Evolutionary conservation across 1,140 invertebrate genomes (phyloP).

Genomic region (Panonychus citri): DNA sequence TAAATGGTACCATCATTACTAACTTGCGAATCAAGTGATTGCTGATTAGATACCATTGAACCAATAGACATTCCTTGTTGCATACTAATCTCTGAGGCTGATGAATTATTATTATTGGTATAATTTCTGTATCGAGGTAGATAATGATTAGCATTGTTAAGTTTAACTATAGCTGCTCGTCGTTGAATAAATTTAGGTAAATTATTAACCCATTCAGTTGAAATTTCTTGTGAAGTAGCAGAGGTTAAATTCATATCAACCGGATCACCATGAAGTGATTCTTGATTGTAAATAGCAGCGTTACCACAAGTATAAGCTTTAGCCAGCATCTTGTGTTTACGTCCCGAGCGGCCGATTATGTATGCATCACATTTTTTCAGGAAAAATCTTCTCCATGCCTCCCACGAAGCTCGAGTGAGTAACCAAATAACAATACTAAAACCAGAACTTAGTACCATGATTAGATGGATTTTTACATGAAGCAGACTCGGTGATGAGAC

Average conservation of each 20-base stretch:
- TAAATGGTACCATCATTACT: constrained; percentile 11
- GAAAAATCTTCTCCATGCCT: constrained; percentile 58
- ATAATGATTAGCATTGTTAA: constrained; percentile 1
- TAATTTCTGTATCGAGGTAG: not conserved
- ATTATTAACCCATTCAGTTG: constrained; percentile 62
- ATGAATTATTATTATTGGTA: constrained; percentile 12
- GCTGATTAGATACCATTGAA: constrained; percentile 27
- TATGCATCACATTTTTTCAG: constrained; percentile 35
- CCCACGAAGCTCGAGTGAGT: constrained; percentile 55
- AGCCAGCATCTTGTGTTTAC: constrained; percentile 72
- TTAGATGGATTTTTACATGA: constrained; percentile 50
- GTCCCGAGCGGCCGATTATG: constrained; percentile 29
- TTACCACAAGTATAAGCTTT: constrained; percentile 14
- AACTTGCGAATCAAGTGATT: constrained; percentile 31
- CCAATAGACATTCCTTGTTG: constrained; percentile 6
- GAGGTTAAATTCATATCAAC: constrained; percentile 49
- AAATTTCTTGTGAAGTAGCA: constrained; percentile 33
- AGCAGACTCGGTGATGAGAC: constrained; percentile 44
- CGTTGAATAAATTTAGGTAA: constrained; percentile 59
- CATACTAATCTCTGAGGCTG: constrained; percentile 14
- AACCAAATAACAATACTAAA: constrained; percentile 78
- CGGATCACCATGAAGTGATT: constrained; percentile 20
- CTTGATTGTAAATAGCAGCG: not conserved
- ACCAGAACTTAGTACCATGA: constrained; percentile 54
- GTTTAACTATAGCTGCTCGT: constrained; percentile 40